These are phyloP conservation scores for Sebastes steindachneri DNA, from an alignment of 2,797 vertebrate genomes.

Conservation along the genomic window DNA sequence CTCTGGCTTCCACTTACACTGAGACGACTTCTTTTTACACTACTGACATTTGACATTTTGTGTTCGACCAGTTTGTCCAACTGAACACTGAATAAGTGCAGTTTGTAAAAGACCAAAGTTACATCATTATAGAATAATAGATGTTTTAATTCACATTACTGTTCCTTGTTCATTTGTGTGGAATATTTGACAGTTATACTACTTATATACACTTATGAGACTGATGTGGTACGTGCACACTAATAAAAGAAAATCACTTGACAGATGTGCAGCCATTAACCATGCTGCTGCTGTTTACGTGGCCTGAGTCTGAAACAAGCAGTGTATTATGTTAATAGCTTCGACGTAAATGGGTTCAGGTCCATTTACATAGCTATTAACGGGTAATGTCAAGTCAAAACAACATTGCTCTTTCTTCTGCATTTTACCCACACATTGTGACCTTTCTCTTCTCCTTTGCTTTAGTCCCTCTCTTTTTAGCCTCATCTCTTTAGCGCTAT, in stretches of 20 bases:
- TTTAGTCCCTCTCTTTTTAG: neutral
- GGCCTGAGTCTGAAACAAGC: constrained; percentile 21
- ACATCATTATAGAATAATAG: neutral
- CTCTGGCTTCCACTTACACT: neutral
- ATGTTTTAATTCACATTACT: neutral
- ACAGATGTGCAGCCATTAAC: constrained; percentile 31
- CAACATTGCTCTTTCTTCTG: constrained; percentile 18
- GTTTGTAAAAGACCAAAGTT: neutral
- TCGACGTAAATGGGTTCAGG: constrained; percentile 19
- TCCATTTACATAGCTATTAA: constrained; percentile 56
- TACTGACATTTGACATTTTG: neutral
- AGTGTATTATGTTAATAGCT: constrained; percentile 38
- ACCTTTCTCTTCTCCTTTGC: constrained; percentile 10
- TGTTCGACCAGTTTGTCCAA: neutral
- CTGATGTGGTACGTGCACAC: constrained; percentile 5
- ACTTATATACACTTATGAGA: neutral
- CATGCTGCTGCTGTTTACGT: constrained; percentile 28
- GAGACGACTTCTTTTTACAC: neutral
- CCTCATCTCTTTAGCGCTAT: neutral
- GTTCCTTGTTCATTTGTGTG: neutral
- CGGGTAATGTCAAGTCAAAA: constrained; percentile 50
- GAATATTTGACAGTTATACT: neutral
- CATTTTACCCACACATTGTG: constrained; percentile 1
- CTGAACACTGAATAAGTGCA: neutral
- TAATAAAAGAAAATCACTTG: constrained; percentile 19